Percentiles rank a stretch among this genome's conserved stretches.
Evolutionary conservation across 2,888 invertebrate species (phyloP).

Genomic region (Altica lythri): DNA sequence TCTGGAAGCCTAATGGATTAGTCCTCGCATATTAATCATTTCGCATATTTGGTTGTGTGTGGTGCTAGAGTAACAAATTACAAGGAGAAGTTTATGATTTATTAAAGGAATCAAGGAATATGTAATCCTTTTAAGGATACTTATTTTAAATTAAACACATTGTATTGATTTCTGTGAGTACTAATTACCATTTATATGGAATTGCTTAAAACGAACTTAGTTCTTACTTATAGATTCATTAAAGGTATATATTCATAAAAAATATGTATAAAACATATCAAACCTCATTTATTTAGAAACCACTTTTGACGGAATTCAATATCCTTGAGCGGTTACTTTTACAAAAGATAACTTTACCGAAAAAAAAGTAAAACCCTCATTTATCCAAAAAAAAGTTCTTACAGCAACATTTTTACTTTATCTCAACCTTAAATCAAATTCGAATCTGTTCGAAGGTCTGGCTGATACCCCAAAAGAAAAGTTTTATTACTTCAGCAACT

Average conservation of each 20-base stretch:
- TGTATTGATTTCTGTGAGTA: too few species aligned
- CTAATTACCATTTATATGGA: too few species aligned
- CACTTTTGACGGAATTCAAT: too few species aligned
- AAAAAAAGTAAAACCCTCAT: conserved; percentile 12
- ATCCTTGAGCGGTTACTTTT: too few species aligned
- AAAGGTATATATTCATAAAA: too few species aligned
- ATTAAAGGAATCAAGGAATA: not conserved
- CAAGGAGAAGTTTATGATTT: conserved; percentile 10
- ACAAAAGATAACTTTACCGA: too few species aligned
- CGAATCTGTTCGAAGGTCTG: conserved; percentile 17
- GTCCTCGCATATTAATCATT: conserved; percentile 33
- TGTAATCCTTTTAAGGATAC: conserved; percentile 5
- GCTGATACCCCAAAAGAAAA: conserved; percentile 14
- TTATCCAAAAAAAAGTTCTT: conserved; percentile 10
- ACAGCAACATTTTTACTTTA: conserved; percentile 12
- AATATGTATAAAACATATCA: too few species aligned
- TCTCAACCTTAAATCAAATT: conserved; percentile 21
- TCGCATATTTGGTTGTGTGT: conserved; percentile 9
- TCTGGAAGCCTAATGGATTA: conserved; percentile 37
- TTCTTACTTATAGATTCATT: too few species aligned
- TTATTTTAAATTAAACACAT: too few species aligned
- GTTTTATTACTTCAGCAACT: conserved; percentile 18
- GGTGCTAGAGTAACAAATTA: conserved; percentile 18
- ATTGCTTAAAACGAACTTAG: too few species aligned
- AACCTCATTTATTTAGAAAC: too few species aligned